Conservation (phyloP, 92 coral and sea anemone genomes). For the Chrysogorgia sp. region DNA sequence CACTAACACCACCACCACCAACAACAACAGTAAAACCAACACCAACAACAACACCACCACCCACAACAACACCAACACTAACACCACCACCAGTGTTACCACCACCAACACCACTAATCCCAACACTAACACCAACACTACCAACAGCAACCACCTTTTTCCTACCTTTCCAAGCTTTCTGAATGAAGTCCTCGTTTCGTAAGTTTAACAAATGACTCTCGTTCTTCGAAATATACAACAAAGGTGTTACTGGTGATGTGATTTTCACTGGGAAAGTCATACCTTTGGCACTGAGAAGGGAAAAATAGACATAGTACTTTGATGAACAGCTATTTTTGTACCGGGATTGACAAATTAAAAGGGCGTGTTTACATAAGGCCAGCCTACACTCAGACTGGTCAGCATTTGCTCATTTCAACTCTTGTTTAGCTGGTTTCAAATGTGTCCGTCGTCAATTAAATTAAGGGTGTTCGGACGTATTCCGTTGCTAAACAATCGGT, state of each 20-base stretch:
- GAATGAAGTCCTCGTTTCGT: constrained; percentile 82
- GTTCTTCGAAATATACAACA: constrained; percentile 91
- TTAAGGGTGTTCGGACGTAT: too few species aligned
- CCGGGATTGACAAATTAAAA: background rate
- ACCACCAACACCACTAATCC: too few species aligned
- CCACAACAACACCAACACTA: background rate
- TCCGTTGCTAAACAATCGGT: too few species aligned
- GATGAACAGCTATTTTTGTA: background rate
- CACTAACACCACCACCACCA: too few species aligned
- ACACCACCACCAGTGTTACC: too few species aligned
- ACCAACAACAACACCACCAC: too few species aligned
- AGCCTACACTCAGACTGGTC: background rate
- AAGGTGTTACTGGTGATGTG: constrained; percentile 98
- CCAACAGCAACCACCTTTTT: background rate
- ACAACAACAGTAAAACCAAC: too few species aligned
- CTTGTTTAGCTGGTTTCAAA: too few species aligned
- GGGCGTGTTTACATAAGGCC: background rate
- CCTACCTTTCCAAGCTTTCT: constrained; percentile 91
- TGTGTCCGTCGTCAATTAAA: too few species aligned
- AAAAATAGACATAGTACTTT: background rate
- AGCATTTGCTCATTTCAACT: too few species aligned
- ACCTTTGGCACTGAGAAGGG: constrained; percentile 54
- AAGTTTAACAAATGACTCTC: constrained; percentile 79
- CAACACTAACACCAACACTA: too few species aligned
- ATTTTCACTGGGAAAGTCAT: constrained; percentile 91